Evolutionary conservation across 1,140 invertebrate species (phyloP).

Genomic region (Rhagoletis zephyria): DNA sequence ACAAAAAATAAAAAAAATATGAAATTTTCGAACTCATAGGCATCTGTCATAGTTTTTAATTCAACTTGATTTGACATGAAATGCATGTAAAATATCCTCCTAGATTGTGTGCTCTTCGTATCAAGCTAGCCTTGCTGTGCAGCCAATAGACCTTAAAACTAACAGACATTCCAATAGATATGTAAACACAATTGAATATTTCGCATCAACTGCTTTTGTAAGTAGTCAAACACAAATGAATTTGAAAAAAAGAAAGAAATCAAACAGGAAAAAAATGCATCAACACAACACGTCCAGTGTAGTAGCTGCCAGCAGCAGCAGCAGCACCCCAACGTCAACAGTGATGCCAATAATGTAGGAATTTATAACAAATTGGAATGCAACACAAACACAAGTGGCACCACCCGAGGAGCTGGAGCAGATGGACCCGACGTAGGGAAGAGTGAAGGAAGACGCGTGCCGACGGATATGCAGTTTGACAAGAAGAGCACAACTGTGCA

Average conservation of each 20-base stretch:
- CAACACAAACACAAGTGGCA: constrained; percentile 1
- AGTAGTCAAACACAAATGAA: constrained; percentile 19
- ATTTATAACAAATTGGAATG: constrained; percentile 51
- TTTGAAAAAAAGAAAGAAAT: not conserved
- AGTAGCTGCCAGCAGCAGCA: not conserved
- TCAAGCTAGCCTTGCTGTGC: not conserved
- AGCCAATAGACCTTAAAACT: not conserved
- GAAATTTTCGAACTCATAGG: too few relatives aligned
- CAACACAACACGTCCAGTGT: not conserved
- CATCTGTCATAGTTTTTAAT: too few relatives aligned
- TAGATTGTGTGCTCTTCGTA: too few relatives aligned
- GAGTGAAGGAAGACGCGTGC: not conserved
- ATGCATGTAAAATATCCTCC: too few relatives aligned
- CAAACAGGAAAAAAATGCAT: not conserved
- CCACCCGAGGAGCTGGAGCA: not conserved
- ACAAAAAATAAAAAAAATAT: too few relatives aligned
- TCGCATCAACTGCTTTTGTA: constrained; percentile 18
- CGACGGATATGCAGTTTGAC: not conserved
- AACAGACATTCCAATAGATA: not conserved
- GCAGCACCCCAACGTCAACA: not conserved
- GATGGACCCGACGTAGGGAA: not conserved
- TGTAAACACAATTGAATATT: constrained; percentile 21
- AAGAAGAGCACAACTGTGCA: not conserved
- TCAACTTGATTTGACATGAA: too few relatives aligned
- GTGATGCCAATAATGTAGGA: constrained; percentile 44